phyloP scores from a whole-genome alignment of 2,113 vertebrate genomes.

The Xiphorhynchus elegans region DNA sequence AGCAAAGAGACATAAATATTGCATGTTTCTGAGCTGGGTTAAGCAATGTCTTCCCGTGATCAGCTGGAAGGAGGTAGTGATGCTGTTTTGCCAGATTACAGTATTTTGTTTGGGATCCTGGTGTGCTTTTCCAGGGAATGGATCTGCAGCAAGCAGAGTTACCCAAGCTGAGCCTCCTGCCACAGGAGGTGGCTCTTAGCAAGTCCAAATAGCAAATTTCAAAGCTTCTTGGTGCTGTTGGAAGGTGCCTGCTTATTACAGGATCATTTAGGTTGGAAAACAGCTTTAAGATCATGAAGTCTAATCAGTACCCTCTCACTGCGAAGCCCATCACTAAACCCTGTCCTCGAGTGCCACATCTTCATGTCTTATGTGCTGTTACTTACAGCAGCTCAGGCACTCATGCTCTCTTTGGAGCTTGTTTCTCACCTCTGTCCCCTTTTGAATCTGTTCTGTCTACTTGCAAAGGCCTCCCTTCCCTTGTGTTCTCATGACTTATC shows the following conservation, averaged over 20 bases:
- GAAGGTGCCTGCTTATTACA: background rate
- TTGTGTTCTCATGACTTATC: background rate
- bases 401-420: background rate
- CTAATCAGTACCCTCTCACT: background rate
- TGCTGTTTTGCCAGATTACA: slow-evolving; percentile 46
- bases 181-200: background rate
- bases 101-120: slow-evolving; percentile 60
- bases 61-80: slow-evolving; percentile 56
- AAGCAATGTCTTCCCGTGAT: slow-evolving; percentile 63
- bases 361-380: background rate
- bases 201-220: background rate
- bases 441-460: background rate
- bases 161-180: background rate
- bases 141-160: background rate
- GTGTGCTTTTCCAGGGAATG: slow-evolving; percentile 25
- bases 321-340: background rate
- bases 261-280: background rate
- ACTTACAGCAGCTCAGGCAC: background rate
- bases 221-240: background rate
- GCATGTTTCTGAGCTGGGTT: slow-evolving; percentile 37
- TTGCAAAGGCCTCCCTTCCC: background rate
- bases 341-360: background rate
- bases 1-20: slow-evolving; percentile 39
- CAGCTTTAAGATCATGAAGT: background rate
- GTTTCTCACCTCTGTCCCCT: background rate